Evolutionary conservation across 2,797 vertebrate genomes (phyloP).

Genomic region (Brotogeris chrysoptera): DNA sequence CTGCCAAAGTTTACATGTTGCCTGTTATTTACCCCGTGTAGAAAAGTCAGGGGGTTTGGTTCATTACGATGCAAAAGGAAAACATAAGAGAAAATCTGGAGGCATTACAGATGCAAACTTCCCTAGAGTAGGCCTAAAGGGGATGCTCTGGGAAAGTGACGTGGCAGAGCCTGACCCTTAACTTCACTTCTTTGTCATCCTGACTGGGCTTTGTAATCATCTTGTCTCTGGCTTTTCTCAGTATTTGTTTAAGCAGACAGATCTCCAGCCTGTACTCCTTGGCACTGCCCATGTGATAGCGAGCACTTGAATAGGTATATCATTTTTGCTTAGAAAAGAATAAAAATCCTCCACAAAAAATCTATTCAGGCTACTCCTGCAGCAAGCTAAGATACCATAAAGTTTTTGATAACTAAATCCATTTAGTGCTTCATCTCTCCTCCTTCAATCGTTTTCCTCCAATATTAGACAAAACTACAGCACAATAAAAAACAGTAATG

Average conservation of each 20-base stretch:
- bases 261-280: background rate
- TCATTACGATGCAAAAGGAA: background rate
- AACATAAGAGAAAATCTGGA: background rate
- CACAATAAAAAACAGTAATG: constrained; percentile 58
- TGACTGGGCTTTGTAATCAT: background rate
- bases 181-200: background rate
- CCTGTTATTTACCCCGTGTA: background rate
- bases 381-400: constrained; percentile 2
- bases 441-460: constrained; percentile 29
- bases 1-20: background rate
- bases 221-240: background rate
- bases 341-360: background rate
- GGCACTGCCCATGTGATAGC: background rate
- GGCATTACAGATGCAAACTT: background rate
- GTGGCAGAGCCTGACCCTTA: background rate
- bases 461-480: constrained; percentile 38
- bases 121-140: background rate
- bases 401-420: constrained; percentile 61
- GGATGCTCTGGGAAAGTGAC: background rate
- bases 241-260: background rate
- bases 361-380: background rate
- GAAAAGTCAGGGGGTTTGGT: background rate
- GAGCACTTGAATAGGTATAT: background rate
- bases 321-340: background rate
- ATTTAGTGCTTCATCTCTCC: constrained; percentile 39